phyloP scores from a whole-genome alignment of 2,113 vertebrate species.

The Vulpes lagopus region DNA sequence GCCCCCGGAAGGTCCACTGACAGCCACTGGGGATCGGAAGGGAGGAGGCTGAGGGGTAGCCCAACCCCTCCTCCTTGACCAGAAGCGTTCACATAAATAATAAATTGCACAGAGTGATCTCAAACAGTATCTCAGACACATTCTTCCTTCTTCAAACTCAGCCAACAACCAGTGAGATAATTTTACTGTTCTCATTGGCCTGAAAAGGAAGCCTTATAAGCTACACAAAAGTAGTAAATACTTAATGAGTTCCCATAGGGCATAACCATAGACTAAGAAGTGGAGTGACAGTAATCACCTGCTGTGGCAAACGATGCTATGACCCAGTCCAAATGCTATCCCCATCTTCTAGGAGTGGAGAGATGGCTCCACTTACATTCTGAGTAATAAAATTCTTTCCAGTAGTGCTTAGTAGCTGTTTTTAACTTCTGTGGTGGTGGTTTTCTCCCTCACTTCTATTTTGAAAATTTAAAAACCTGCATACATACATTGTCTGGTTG shows the following conservation, averaged over 20 bases:
- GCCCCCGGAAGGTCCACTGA: neutral
- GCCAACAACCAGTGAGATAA: neutral
- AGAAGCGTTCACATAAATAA: neutral
- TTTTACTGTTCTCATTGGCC: neutral
- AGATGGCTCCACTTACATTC: neutral
- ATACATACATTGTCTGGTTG: neutral
- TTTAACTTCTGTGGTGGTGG: neutral
- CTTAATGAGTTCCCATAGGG: neutral
- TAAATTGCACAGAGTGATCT: neutral
- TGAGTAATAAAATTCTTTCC: neutral
- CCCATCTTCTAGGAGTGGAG: neutral
- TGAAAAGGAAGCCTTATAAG: neutral
- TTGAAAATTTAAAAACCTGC: neutral
- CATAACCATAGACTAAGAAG: neutral
- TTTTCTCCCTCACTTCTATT: neutral
- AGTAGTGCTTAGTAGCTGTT: neutral
- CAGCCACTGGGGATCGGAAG: neutral
- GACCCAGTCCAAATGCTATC: neutral
- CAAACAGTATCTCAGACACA: neutral
- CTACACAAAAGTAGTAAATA: neutral
- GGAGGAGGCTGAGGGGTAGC: neutral
- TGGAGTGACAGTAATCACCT: no score
- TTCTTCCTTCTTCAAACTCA: neutral
- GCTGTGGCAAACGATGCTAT: neutral
- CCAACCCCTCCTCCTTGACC: neutral